Percentiles rank a stretch among this genome's conserved stretches.
phyloP scores from a whole-genome alignment of 2,888 invertebrate genomes.

The Iselma pallidipennis region DNA sequence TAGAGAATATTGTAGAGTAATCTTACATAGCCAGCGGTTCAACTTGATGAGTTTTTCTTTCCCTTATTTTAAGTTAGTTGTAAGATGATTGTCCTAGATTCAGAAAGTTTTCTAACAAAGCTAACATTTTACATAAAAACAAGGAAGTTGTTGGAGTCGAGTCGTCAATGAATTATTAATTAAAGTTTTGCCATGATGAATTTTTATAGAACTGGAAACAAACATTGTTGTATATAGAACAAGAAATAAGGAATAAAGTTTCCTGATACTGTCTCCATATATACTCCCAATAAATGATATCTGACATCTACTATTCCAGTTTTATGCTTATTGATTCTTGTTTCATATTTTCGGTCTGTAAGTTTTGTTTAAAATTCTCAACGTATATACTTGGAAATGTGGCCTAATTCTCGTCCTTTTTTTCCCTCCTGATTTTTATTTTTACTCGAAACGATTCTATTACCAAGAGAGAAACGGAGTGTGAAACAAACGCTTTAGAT shows the following conservation, averaged over 20 bases:
- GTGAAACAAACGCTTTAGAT: background rate
- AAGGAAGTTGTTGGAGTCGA: background rate
- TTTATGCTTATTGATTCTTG: background rate
- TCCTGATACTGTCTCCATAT: background rate
- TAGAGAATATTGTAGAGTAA: conserved; percentile 13
- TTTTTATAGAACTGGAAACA: background rate
- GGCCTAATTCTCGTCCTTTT: no score
- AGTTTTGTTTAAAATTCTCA: no score
- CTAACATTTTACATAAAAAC: background rate
- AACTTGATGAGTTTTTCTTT: conserved; percentile 25
- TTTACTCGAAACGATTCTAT: no score
- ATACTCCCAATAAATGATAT: background rate
- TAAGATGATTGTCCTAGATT: conserved; percentile 24
- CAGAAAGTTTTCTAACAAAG: conserved; percentile 10
- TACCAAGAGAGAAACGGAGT: background rate
- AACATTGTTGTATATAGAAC: conserved; percentile 14
- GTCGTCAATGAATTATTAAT: conserved; percentile 19
- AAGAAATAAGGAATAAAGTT: no score
- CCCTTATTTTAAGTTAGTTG: conserved; percentile 20
- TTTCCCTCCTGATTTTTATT: no score
- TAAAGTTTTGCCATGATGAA: conserved; percentile 4
- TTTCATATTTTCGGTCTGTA: no score
- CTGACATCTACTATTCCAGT: background rate
- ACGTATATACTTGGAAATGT: no score
- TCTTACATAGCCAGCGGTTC: conserved; percentile 25